Base-by-base conservation (phyloP, 2,888 invertebrate species). In the Ormyrus pomaceus region DNA sequence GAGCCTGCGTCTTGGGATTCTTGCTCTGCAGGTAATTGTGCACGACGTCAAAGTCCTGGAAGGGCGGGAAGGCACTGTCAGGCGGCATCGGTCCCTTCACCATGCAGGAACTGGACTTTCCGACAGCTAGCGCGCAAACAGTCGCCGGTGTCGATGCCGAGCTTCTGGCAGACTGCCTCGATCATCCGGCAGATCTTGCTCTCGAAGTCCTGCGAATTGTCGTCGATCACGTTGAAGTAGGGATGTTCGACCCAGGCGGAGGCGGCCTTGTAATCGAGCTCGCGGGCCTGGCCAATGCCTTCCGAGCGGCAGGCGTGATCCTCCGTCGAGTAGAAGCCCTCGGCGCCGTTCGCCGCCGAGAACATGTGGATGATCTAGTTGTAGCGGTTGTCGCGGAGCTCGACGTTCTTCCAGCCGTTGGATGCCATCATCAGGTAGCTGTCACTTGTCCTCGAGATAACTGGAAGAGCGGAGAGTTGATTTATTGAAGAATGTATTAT, bases 191-290 rank as follows among this genome's bases (percentile, higher is more conserved):
- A 95, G 90, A 99, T 96, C 92, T 99, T 99, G 82, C 96, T 95
- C 91, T 99, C 98, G 91, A 99, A 99, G 90, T 98, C 97, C 8
- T 97, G 97, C 9, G 96, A 96, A 92, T 99, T 99, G 92, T n/a
- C n/a, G n/a, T 99, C 99, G 86, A 99, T 97, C 51, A 99, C 98
- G 93, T 99, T 99, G 91, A 98, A 98, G 91, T 99, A 99, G 0
- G 99, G 99, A 92, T 99, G 99, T 0, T 99, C 99, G 83, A 99
- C 95, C 99, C 99, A 99, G 0, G 99, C 96, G 53, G 97, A 96
- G 1, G 98, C 97, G 0, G 99, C 98, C 88, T 96, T 96, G 89
- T 95, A 94, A 90, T 99, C 99, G 85, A 98, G 91, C 85, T 96
- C 95, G 68, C 96, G 93, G 0, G 99, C 99, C 84, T 96, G 91